Base-by-base conservation (phyloP, 2,888 invertebrate species). In the Rhimphoctona megacephalus region DNA sequence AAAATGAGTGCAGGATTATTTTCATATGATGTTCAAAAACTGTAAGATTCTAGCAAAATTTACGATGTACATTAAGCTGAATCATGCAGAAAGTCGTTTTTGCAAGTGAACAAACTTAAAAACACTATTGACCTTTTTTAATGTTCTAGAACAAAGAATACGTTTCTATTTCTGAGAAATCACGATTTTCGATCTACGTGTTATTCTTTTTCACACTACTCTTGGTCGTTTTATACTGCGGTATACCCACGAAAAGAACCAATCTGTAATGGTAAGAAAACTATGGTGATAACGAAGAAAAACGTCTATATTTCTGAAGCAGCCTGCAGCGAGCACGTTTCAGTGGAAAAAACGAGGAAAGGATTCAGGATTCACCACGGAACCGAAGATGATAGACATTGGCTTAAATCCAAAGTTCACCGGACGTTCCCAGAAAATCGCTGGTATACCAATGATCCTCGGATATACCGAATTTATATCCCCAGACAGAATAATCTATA, bases 401-500 rank as follows among this genome's bases (percentile, higher is more conserved):
- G 81, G 79, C 74, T 17, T 52, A 36, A 49, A 67, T 82, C 85
- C 78, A 39, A 69, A 72, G 70, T 69, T 74, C 57, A 25, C 57
- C 54, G 30, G 69, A 69, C 17, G 25, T 43, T 72, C 57, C 11
- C 30, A 11, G 72, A 30, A 25, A 85, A 78, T 82, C 49, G 73
- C 19, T 39, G 78, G 67, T 79, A 52, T 30, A 77, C 72, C 66
- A n/a, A 22, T 39, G 64, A 81, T 73, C 33, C 57, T 25, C 54
- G 66, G 70, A 33, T 72, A 81, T 78, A 66, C 49, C 77, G 33
- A 81, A 85, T 85, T 78, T 81, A 73, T 85, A 49, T 61, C 57
- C 76, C 66, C 46, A 57, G 77, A 81, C 67, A n/a, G 25, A 25
- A 77, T 46, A 57, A 67, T 49, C 66, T 64, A 46, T 81, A 30